Conservation (phyloP, 2,797 vertebrate genomes). For the Furcifer pardalis region DNA sequence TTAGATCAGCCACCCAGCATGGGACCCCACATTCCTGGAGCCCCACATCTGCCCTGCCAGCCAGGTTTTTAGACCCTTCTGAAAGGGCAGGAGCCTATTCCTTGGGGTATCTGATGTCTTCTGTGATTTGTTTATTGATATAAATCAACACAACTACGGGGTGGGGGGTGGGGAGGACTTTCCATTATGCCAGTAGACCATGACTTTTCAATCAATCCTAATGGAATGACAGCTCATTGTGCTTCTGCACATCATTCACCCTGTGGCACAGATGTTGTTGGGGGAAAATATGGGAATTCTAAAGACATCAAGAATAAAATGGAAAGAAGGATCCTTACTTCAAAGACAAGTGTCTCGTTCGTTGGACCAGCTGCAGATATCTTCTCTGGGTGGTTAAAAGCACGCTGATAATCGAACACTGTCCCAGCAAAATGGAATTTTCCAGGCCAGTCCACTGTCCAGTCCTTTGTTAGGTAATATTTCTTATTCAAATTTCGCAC, state of each 20-base stretch:
- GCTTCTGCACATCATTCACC: slow-evolving; percentile 49
- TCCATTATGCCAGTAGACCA: background rate
- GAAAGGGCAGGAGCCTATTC: no score
- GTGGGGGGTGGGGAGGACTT: background rate
- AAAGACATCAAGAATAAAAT: slow-evolving; percentile 62
- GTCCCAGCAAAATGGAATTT: slow-evolving; percentile 91
- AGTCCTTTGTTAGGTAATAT: slow-evolving; percentile 92
- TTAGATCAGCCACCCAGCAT: no score
- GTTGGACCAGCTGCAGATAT: slow-evolving; percentile 89
- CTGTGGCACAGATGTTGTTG: slow-evolving; percentile 49
- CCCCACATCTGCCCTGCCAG: no score
- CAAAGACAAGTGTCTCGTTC: slow-evolving; percentile 96
- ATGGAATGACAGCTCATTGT: slow-evolving; percentile 48
- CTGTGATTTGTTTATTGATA: background rate
- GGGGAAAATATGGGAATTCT: slow-evolving; percentile 64
- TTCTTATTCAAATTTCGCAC: slow-evolving; percentile 83
- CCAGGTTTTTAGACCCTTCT: no score
- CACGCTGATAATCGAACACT: slow-evolving; percentile 89
- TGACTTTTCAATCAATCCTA: slow-evolving; percentile 64
- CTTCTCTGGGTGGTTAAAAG: slow-evolving; percentile 88
- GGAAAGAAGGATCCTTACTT: slow-evolving; percentile 83
- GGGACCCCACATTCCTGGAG: no score
- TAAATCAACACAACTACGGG: background rate
- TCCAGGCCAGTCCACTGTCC: slow-evolving; percentile 96
- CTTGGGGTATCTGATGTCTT: background rate